phyloP scores from a whole-genome alignment of 2,113 vertebrate genomes.

The Ceyx cyanopectus region DNA sequence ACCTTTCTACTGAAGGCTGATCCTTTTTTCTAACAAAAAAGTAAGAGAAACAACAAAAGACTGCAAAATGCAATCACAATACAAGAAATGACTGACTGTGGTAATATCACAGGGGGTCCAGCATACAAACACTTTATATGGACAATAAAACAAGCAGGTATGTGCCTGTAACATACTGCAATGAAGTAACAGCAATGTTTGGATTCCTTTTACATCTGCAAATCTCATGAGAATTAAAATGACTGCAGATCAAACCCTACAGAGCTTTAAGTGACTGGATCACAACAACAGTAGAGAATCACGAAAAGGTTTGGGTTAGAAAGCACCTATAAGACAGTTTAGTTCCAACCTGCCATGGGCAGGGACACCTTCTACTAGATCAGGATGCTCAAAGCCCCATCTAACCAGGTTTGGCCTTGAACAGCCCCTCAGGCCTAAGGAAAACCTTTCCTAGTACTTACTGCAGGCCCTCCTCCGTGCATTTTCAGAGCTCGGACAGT shows the following conservation, averaged over 20 bases:
- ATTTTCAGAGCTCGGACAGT: conserved; percentile 96
- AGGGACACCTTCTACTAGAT: neutral
- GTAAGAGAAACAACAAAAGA: neutral
- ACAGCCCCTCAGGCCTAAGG: neutral
- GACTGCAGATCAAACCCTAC: neutral
- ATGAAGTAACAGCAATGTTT: neutral
- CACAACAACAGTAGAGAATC: neutral
- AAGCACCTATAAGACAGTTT: neutral
- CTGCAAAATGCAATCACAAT: neutral
- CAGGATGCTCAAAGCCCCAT: neutral
- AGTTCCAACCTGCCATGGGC: neutral
- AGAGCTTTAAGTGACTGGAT: neutral
- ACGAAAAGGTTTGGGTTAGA: neutral
- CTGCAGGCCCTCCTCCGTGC: conserved; percentile 96
- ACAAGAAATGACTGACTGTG: neutral
- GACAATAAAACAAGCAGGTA: neutral
- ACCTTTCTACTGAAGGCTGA: neutral
- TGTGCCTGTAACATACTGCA: neutral
- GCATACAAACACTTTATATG: neutral
- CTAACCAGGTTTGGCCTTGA: neutral
- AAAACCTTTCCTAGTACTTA: conserved; percentile 65
- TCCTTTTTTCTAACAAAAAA: neutral
- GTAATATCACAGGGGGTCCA: neutral
- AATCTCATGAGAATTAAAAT: neutral
- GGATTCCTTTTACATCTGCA: neutral